Percentiles rank a stretch among this genome's conserved stretches.
Conservation (phyloP, 2,888 invertebrate species). For the Scelioninae gen. 1 region DNA sequence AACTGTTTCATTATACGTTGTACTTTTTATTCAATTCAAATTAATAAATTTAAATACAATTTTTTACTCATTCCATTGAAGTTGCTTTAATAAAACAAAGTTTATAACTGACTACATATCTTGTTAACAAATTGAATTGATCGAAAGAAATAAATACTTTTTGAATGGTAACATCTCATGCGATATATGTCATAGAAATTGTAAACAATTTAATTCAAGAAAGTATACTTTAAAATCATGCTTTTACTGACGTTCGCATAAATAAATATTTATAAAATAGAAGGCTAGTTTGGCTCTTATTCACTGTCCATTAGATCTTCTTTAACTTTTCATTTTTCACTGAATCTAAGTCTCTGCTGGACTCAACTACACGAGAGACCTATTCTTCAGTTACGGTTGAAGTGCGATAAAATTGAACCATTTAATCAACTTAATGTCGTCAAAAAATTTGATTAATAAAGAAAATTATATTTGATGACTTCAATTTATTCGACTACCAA, state of each 20-base stretch:
- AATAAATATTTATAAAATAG: constrained; percentile 52
- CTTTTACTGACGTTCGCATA: constrained; percentile 13
- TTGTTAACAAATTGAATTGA: constrained; percentile 27
- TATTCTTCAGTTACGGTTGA: constrained; percentile 25
- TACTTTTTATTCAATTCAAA: no score
- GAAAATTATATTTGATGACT: not conserved
- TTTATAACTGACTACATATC: no score
- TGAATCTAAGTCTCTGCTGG: constrained; percentile 15
- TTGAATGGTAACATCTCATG: constrained; percentile 10
- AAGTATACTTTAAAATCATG: constrained; percentile 24
- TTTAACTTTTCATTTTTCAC: constrained; percentile 49
- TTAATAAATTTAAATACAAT: not conserved
- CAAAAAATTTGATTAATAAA: constrained; percentile 36
- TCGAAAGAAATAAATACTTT: constrained; percentile 8
- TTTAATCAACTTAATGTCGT: constrained; percentile 25
- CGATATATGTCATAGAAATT: constrained; percentile 3
- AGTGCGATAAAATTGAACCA: constrained; percentile 26
- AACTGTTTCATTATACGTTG: constrained; percentile 3
- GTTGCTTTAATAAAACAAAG: no score
- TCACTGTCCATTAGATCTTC: constrained; percentile 44
- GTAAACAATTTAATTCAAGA: constrained; percentile 33
- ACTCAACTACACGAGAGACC: constrained; percentile 17
- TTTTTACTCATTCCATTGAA: no score
- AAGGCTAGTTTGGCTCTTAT: constrained; percentile 28
- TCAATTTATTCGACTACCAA: not conserved